A percentile compares a stretch with the other conserved stretches of the same genome.
Conservation (phyloP, 2,888 invertebrate species). For the Eueremaeus valkanovi region DNA sequence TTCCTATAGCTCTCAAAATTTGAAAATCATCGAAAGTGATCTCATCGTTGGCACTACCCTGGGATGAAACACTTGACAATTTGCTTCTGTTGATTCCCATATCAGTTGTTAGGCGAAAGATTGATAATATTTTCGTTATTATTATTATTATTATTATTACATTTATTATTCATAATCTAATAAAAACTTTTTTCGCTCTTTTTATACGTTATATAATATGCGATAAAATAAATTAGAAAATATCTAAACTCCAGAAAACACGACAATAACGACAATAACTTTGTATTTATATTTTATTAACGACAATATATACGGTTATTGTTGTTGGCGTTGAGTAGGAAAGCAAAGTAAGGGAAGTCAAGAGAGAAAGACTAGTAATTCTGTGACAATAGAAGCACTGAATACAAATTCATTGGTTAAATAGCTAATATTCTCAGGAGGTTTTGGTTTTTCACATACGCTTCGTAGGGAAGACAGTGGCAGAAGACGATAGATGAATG, state of each 20-base stretch:
- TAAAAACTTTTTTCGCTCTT: too few relatives aligned
- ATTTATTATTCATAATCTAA: neutral
- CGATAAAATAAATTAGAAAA: too few relatives aligned
- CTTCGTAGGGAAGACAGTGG: neutral
- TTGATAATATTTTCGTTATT: neutral
- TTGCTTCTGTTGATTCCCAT: slow-evolving; percentile 39
- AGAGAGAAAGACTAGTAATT: too few relatives aligned
- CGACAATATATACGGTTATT: neutral
- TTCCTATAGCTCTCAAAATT: slow-evolving; percentile 76
- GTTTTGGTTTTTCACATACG: neutral
- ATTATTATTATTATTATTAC: neutral
- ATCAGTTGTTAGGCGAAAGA: neutral
- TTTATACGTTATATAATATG: too few relatives aligned
- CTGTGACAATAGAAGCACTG: neutral
- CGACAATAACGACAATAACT: neutral
- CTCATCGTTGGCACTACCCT: slow-evolving; percentile 31
- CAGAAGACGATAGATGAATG: neutral
- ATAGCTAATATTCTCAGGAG: neutral
- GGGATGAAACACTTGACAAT: slow-evolving; percentile 29
- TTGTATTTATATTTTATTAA: too few relatives aligned
- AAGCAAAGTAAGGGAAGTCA: too few relatives aligned
- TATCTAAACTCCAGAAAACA: neutral
- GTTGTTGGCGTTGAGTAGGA: neutral
- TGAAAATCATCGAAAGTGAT: slow-evolving; percentile 81
- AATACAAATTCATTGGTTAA: neutral